A percentile compares a stretch with the other conserved stretches of the same genome.
phyloP scores from a whole-genome alignment of 1,140 invertebrate species.

The Harpegnathos saltator region DNA sequence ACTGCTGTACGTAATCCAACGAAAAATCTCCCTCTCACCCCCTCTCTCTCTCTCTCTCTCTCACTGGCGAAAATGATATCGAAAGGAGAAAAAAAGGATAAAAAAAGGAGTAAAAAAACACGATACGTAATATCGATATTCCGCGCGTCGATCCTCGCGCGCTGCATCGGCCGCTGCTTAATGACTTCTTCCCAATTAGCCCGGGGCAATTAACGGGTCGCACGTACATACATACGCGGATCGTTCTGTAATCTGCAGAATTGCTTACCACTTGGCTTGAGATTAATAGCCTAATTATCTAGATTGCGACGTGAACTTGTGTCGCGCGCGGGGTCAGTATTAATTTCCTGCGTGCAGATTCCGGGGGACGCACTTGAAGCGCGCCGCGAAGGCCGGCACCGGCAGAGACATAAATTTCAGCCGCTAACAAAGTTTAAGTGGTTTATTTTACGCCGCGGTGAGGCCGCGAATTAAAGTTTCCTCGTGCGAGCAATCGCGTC shows the following conservation, averaged over 20 bases:
- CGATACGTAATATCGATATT: not conserved
- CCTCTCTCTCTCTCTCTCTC: no score
- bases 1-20: constrained; percentile 36
- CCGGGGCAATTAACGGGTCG: constrained; percentile 8
- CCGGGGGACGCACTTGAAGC: not conserved
- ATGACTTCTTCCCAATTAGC: constrained; percentile 31
- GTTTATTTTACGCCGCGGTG: constrained; percentile 30
- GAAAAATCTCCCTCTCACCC: not conserved
- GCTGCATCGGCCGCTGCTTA: constrained; percentile 11
- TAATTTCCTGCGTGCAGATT: constrained; percentile 47
- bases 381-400: no score
- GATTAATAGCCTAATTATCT: constrained; percentile 52
- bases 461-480: constrained; percentile 31
- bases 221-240: not conserved
- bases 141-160: not conserved
- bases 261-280: constrained; percentile 19
- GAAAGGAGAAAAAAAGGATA: not conserved
- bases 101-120: no score
- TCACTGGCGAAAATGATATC: not conserved
- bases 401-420: constrained; percentile 45
- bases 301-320: constrained; percentile 32
- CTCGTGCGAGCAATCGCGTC: constrained; percentile 15
- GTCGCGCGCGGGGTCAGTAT: constrained; percentile 9
- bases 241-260: constrained; percentile 15
- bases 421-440: constrained; percentile 34